Percentiles rank a stretch among this genome's conserved stretches.
Conservation (phyloP, 2,113 vertebrate species). For the Jacana jacana region DNA sequence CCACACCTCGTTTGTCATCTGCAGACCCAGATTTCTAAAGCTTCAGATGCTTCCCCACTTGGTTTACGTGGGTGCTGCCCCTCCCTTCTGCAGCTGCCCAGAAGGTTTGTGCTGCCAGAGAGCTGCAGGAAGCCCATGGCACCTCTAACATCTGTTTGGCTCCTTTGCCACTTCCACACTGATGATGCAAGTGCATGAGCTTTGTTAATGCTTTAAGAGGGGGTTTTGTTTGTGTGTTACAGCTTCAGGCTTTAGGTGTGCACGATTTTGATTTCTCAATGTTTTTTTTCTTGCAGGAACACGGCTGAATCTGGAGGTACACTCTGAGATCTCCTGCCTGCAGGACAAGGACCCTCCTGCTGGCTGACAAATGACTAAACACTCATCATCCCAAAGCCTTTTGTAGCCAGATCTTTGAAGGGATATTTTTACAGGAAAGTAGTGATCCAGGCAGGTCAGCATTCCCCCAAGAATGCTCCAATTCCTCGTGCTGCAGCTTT, state of each 20-base stretch:
- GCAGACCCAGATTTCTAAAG: background rate
- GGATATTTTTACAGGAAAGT: background rate
- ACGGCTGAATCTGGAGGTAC: background rate
- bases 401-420: background rate
- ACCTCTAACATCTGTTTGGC: background rate
- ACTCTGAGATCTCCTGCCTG: background rate
- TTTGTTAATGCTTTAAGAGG: background rate
- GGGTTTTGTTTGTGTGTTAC: no score
- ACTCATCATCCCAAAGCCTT: background rate
- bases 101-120: background rate
- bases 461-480: background rate
- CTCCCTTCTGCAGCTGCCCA: background rate
- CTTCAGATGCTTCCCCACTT: background rate
- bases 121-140: background rate
- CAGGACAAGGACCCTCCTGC: background rate
- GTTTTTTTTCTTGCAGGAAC: background rate
- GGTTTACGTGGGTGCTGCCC: background rate
- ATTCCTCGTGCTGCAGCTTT: background rate
- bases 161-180: background rate
- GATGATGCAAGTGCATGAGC: no score
- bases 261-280: background rate
- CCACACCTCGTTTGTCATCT: background rate
- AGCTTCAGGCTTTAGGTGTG: background rate
- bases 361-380: background rate
- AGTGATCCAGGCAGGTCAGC: background rate